Percentiles rank a stretch among this genome's conserved stretches.
phyloP scores from a whole-genome alignment of 2,797 vertebrate species.

The Pipistrellus nathusii region DNA sequence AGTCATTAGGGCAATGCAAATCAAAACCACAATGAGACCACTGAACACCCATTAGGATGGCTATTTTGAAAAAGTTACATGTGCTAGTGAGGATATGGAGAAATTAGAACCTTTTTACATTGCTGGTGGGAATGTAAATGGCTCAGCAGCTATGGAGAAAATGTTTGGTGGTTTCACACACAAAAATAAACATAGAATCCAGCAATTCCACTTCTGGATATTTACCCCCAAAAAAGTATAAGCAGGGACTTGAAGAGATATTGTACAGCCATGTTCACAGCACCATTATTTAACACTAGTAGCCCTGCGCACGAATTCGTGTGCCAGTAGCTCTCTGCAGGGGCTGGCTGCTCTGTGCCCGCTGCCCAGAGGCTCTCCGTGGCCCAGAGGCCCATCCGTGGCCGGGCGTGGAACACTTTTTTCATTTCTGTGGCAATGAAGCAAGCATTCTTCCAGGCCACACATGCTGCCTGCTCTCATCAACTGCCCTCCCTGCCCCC shows the following conservation, averaged over 20 bases:
- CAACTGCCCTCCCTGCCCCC: no score
- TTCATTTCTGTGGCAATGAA: no score
- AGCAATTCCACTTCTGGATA: background rate
- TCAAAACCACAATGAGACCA: background rate
- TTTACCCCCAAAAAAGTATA: conserved; percentile 18
- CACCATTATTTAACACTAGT: background rate
- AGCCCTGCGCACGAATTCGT: no score
- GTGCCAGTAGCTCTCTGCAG: no score
- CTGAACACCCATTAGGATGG: background rate
- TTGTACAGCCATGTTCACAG: background rate
- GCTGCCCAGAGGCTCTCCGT: no score
- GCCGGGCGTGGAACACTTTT: no score
- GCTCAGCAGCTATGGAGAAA: background rate
- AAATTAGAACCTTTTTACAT: background rate
- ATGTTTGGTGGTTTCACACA: conserved; percentile 22
- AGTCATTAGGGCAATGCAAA: conserved; percentile 9
- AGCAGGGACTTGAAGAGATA: background rate
- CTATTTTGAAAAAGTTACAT: background rate
- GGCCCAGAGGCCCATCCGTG: no score
- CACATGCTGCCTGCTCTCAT: no score
- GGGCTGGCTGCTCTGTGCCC: no score
- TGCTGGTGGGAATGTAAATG: conserved; percentile 1
- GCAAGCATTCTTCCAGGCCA: no score
- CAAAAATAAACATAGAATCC: conserved; percentile 30
- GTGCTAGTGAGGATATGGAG: background rate